Percentiles rank a stretch among this genome's conserved stretches.
Evolutionary conservation across 2,113 vertebrate genomes (phyloP).

Genomic region (Rhinopomastus cyanomelas): DNA sequence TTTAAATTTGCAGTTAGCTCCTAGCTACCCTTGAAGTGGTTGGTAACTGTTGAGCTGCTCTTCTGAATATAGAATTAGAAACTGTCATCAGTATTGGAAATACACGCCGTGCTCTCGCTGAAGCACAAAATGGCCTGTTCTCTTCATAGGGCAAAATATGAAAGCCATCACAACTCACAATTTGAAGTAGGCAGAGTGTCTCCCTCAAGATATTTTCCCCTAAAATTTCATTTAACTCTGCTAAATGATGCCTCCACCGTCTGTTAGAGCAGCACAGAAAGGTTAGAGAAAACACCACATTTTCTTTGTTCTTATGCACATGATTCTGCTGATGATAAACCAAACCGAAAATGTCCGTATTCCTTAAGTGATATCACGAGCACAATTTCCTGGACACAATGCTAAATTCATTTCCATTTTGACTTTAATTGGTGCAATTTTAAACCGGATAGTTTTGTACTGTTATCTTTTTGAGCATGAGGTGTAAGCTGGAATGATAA

Average conservation of each 20-base stretch:
- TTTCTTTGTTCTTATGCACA: conserved; percentile 35
- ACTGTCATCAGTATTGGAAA: conserved; percentile 23
- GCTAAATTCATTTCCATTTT: conserved; percentile 48
- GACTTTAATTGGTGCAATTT: conserved; percentile 64
- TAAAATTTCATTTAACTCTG: conserved; percentile 1
- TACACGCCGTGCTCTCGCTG: background rate
- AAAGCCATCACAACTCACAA: background rate
- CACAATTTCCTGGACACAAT: conserved; percentile 33
- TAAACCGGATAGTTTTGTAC: conserved; percentile 30
- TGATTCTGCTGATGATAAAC: conserved; percentile 36
- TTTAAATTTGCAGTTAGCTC: conserved; percentile 26
- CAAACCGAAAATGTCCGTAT: background rate
- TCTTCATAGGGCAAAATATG: conserved; percentile 6
- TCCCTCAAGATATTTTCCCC: background rate
- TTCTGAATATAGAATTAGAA: conserved; percentile 62
- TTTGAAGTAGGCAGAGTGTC: background rate
- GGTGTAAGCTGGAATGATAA: conserved; percentile 60
- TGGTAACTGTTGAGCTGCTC: conserved; percentile 12
- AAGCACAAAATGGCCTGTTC: conserved; percentile 32
- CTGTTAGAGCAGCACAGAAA: conserved; percentile 19
- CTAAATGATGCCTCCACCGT: background rate
- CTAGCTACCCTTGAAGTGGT: background rate
- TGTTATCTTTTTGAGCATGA: conserved; percentile 65
- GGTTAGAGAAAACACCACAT: background rate
- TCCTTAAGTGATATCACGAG: background rate